Evolutionary conservation across 1,140 invertebrate genomes (phyloP).

Genomic region (Heterodera carotae): DNA sequence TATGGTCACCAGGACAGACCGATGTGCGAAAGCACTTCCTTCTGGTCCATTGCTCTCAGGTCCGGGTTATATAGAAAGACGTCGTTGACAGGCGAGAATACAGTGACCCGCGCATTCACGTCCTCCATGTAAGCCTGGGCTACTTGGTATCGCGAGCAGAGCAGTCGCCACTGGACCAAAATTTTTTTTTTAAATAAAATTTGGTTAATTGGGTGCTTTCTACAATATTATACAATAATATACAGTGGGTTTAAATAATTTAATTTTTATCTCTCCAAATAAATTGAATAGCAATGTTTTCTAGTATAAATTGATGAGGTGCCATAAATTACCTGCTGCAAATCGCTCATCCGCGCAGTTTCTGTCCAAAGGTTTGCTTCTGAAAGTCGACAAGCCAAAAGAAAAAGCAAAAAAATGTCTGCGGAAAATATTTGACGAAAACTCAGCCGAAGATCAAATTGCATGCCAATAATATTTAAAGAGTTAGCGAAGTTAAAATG

Average conservation of each 20-base stretch:
- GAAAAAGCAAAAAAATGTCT: not conserved
- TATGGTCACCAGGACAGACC: too few species aligned
- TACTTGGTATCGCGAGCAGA: constrained; percentile 62
- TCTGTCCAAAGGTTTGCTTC: constrained; percentile 59
- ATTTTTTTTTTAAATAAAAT: too few species aligned
- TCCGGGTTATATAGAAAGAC: constrained; percentile 66
- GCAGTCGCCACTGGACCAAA: constrained; percentile 57
- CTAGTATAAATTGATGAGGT: too few species aligned
- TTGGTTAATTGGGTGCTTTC: too few species aligned
- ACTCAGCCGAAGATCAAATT: not conserved
- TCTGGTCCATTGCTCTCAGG: constrained; percentile 63
- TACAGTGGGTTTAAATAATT: too few species aligned
- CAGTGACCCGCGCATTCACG: constrained; percentile 60
- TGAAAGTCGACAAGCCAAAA: not conserved
- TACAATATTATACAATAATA: too few species aligned
- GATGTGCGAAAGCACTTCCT: constrained; percentile 62
- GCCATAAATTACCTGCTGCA: constrained; percentile 56
- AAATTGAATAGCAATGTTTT: too few species aligned
- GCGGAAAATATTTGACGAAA: not conserved
- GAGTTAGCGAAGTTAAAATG: too few species aligned
- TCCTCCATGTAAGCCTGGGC: constrained; percentile 64
- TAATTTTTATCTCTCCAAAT: too few species aligned
- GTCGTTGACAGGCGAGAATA: constrained; percentile 65
- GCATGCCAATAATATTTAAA: not conserved
- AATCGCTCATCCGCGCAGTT: constrained; percentile 61